Conservation (phyloP, 2,113 vertebrate species). For the Danionella cerebrum region DNA sequence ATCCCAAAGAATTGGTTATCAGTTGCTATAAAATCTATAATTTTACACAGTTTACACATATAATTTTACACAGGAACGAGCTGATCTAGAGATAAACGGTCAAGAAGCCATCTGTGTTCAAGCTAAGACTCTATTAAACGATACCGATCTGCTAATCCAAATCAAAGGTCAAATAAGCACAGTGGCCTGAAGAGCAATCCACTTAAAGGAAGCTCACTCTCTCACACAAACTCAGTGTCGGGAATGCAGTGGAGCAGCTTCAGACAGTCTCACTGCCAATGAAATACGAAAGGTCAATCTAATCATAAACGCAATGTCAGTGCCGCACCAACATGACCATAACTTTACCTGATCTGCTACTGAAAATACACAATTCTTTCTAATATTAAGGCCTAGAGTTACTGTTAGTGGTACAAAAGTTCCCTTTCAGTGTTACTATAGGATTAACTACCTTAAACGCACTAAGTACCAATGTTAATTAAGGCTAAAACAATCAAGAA, state of each 20-base stretch:
- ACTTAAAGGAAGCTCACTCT: not conserved
- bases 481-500: not conserved
- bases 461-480: not conserved
- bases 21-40: too few relatives aligned
- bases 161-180: slow-evolving; percentile 36
- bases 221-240: not conserved
- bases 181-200: slow-evolving; percentile 1
- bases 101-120: slow-evolving; percentile 19
- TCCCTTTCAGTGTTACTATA: slow-evolving; percentile 14
- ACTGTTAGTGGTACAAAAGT: slow-evolving; percentile 1
- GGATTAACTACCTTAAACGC: not conserved
- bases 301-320: not conserved
- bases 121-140: slow-evolving; percentile 18
- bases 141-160: slow-evolving; percentile 17
- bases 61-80: slow-evolving; percentile 19
- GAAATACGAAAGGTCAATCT: not conserved
- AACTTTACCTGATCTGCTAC: slow-evolving; percentile 20
- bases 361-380: not conserved
- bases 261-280: slow-evolving; percentile 17
- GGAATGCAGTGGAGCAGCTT: slow-evolving; percentile 29
- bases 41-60: too few relatives aligned
- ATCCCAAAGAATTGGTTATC: slow-evolving; percentile 13
- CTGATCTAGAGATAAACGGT: slow-evolving; percentile 8
- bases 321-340: not conserved
- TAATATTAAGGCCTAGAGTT: not conserved